Evolutionary conservation across 2,888 invertebrate genomes (phyloP).

Genomic region (Artemia sinica): DNA sequence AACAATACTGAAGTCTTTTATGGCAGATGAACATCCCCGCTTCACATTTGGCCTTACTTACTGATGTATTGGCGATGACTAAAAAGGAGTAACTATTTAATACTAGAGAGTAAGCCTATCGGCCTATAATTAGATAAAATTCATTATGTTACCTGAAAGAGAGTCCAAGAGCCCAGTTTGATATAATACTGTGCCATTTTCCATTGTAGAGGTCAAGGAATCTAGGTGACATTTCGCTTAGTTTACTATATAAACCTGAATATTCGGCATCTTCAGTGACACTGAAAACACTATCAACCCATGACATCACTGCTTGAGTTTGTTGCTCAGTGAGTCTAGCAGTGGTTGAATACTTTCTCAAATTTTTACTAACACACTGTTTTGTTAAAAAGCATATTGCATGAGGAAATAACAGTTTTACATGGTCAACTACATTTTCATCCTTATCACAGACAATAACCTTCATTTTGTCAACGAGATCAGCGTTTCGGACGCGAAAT

Average conservation of each 20-base stretch:
- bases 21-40: too few species aligned
- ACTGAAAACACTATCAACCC: slow-evolving; percentile 2
- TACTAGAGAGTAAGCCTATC: too few species aligned
- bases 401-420: background rate
- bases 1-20: too few species aligned
- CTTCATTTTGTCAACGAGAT: background rate
- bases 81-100: too few species aligned
- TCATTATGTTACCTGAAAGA: background rate
- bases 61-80: too few species aligned
- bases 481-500: background rate
- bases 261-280: background rate
- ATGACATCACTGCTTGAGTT: background rate
- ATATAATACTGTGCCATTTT: slow-evolving; percentile 1
- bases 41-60: too few species aligned
- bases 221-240: background rate
- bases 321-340: background rate
- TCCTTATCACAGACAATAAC: background rate
- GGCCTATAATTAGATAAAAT: too few species aligned
- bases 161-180: background rate
- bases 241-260: background rate
- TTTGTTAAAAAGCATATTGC: slow-evolving; percentile 2
- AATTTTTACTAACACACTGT: background rate
- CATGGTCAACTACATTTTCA: slow-evolving; percentile 3
- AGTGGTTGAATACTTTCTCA: background rate
- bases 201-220: background rate